Evolutionary conservation across 2,797 vertebrate species (phyloP).

Genomic region (Pantherophis alleghaniensis): DNA sequence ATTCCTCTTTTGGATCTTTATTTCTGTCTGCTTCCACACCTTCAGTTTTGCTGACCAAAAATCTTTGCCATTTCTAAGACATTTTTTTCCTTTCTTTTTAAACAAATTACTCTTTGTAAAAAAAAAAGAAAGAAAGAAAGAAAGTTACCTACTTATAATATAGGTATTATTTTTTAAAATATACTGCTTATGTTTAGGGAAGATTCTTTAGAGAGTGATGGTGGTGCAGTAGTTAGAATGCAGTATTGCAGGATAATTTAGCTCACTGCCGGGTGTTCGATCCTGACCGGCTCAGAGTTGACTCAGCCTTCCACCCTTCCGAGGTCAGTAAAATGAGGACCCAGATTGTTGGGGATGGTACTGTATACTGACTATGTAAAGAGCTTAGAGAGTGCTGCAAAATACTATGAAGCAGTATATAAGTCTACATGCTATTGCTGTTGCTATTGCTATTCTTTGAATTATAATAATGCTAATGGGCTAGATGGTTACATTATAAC

Average conservation of each 20-base stretch:
- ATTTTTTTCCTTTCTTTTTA: neutral
- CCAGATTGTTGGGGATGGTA: neutral
- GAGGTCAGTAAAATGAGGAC: neutral
- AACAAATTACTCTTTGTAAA: neutral
- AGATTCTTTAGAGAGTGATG: neutral
- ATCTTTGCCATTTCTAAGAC: neutral
- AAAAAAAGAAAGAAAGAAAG: neutral
- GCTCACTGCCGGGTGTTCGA: too few species aligned
- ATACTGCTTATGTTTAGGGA: neutral
- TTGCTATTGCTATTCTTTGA: neutral
- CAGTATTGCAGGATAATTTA: neutral
- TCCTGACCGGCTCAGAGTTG: neutral
- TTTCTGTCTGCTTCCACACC: too few species aligned
- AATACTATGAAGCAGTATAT: neutral
- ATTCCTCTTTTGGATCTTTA: too few species aligned
- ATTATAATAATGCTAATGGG: neutral
- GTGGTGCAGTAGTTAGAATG: neutral
- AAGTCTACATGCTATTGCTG: too few species aligned
- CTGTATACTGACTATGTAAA: neutral
- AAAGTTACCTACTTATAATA: neutral
- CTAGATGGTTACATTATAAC: neutral
- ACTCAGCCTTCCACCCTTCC: neutral
- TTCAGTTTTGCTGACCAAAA: neutral
- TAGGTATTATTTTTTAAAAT: neutral
- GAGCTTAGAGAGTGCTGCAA: neutral